Evolutionary conservation across 2,888 invertebrate genomes (phyloP), one percentile per base, ranked within the genome.

Genomic region (Zaprionus obscuricornis): DNA sequence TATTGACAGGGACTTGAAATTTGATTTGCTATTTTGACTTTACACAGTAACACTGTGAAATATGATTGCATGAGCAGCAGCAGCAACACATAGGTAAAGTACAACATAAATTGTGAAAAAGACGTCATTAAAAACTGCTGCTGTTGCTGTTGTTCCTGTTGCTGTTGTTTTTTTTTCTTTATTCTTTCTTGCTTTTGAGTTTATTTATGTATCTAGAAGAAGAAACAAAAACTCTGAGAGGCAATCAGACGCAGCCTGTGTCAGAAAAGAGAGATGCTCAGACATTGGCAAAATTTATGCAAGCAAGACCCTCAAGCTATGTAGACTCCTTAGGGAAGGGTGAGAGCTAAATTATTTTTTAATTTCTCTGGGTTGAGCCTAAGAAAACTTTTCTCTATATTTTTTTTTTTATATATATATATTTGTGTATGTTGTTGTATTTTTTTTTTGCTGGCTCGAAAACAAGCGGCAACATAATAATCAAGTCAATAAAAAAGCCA

Each of bases 401-500:
- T 29, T 6, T 29, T 29, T 29, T 29, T 6, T n/a, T 29, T 29
- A 6, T 29, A n/a, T n/a, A n/a, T n/a, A n/a, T 29, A 3, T 42
- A 13, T 18, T 33, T 31, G 16, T 36, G 7, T 34, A 10, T 37
- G n/a, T 22, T 13, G 22, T 7, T 22, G 22, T 4, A 4, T n/a
- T n/a, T 11, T 11, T 29, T 24, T 22, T 24, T 8, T 39, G 20
- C 8, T 17, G 58, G 59, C 50, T 51, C 64, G 70, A 74, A 66
- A 82, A 85, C 78, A 82, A 85, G 76, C 62, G 73, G 66, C 83
- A 83, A 86, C 85, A 77, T 85, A 83, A 85, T 85, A 86, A 85
- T 85, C 85, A 83, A 85, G 79, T 85, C 86, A 85, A 85, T 85
- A 85, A 85, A 85, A 85, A 74, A 69, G 83, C 69, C 74, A 79